These are phyloP conservation scores for Stenopsyche tienmushanensis DNA, from an alignment of 1,140 invertebrate species.

Conservation along the genomic window DNA sequence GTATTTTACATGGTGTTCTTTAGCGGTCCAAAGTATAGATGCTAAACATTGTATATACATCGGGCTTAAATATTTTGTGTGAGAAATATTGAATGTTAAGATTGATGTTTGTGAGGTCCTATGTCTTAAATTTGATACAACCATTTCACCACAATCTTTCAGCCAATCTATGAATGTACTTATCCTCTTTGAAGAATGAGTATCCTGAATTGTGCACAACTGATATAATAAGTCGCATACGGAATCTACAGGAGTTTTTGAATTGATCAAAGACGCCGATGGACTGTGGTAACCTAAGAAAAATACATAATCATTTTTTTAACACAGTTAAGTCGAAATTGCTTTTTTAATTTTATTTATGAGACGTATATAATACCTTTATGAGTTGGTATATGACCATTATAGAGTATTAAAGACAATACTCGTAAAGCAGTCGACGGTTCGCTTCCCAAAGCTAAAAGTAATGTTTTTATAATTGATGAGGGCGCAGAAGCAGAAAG, in stretches of 20 bases:
- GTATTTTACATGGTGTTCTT: conserved; percentile 61
- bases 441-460: conserved; percentile 34
- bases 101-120: conserved; percentile 8
- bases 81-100: neutral
- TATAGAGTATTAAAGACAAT: conserved; percentile 30
- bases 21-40: conserved; percentile 79
- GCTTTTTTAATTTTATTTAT: neutral
- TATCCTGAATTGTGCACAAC: conserved; percentile 64
- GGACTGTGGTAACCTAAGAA: conserved; percentile 46
- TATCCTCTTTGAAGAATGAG: conserved; percentile 47
- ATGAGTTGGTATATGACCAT: conserved; percentile 36
- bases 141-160: conserved; percentile 36
- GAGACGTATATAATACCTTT: conserved; percentile 31
- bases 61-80: conserved; percentile 39
- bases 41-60: conserved; percentile 62
- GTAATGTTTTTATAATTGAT: conserved; percentile 49
- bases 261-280: conserved; percentile 38
- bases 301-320: neutral
- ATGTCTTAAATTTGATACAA: conserved; percentile 18
- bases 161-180: conserved; percentile 48
- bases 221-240: conserved; percentile 79
- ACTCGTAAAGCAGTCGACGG: conserved; percentile 30
- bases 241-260: conserved; percentile 60
- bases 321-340: neutral
- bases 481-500: conserved; percentile 64